Evolutionary conservation across 2,888 invertebrate genomes (phyloP).

Genomic region (Parochlus steinenii): DNA sequence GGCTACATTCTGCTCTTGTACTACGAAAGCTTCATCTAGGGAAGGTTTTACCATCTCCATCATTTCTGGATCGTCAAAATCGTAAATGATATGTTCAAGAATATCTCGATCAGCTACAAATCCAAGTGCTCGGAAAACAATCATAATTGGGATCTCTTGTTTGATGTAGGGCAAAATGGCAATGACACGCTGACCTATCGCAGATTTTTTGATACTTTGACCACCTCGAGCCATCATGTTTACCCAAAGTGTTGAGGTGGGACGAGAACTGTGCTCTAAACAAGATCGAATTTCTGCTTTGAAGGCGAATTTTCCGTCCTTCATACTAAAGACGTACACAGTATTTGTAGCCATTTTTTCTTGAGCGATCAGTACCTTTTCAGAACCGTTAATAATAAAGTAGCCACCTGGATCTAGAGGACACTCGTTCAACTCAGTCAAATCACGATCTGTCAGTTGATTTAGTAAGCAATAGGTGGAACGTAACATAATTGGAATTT

Average conservation of each 20-base stretch:
- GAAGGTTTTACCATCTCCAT: constrained; percentile 99
- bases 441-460: constrained; percentile 93
- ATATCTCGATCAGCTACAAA: constrained; percentile 99
- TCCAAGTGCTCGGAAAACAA: constrained; percentile 96
- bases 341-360: constrained; percentile 99
- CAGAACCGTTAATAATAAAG: constrained; percentile 98
- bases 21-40: constrained; percentile 96
- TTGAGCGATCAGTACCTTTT: constrained; percentile 96
- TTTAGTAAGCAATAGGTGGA: constrained; percentile 93
- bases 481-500: constrained; percentile 98
- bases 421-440: constrained; percentile 98
- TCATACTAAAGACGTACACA: constrained; percentile 99
- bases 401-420: constrained; percentile 99
- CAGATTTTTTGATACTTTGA: constrained; percentile 95
- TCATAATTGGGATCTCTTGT: constrained; percentile 99
- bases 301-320: constrained; percentile 97
- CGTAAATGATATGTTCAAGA: constrained; percentile 98
- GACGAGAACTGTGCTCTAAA: constrained; percentile 81
- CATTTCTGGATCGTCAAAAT: constrained; percentile 99
- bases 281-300: constrained; percentile 97
- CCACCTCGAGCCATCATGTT: constrained; percentile 99
- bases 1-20: constrained; percentile 98
- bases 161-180: constrained; percentile 97
- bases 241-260: constrained; percentile 96
- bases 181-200: constrained; percentile 96